These are phyloP conservation scores for Mactra quadrangularis DNA, from an alignment of 1,140 invertebrate genomes.

Conservation along the genomic window DNA sequence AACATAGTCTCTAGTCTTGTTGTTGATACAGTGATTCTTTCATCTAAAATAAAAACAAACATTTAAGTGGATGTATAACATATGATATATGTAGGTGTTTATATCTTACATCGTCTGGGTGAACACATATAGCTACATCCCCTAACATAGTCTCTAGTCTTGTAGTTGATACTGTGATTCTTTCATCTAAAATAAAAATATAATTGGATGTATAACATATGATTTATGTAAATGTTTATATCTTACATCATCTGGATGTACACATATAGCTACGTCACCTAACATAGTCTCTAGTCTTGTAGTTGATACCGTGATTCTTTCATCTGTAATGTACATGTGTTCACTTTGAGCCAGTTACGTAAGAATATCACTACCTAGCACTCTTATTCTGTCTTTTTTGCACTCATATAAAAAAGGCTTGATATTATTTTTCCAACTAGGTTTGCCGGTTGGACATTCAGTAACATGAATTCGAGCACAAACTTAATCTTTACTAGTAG, in stretches of 20 bases:
- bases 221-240: constrained; percentile 90
- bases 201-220: constrained; percentile 85
- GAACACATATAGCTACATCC: constrained; percentile 97
- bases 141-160: constrained; percentile 99
- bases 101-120: constrained; percentile 93
- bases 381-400: no score
- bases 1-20: constrained; percentile 99
- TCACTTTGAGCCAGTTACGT: no score
- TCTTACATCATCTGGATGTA: constrained; percentile 95
- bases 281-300: constrained; percentile 99
- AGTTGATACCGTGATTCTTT: constrained; percentile 96
- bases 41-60: constrained; percentile 82
- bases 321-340: constrained; percentile 85
- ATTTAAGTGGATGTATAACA: constrained; percentile 84
- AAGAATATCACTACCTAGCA: no score
- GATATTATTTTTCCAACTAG: no score
- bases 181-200: constrained; percentile 85
- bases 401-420: no score
- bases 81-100: constrained; percentile 90
- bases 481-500: no score
- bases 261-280: constrained; percentile 97
- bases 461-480: no score
- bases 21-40: constrained; percentile 96
- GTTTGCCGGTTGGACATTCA: no score
- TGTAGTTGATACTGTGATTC: constrained; percentile 97